Base-by-base conservation (phyloP, 2,888 invertebrate genomes). In the Drosophila siamana region DNA sequence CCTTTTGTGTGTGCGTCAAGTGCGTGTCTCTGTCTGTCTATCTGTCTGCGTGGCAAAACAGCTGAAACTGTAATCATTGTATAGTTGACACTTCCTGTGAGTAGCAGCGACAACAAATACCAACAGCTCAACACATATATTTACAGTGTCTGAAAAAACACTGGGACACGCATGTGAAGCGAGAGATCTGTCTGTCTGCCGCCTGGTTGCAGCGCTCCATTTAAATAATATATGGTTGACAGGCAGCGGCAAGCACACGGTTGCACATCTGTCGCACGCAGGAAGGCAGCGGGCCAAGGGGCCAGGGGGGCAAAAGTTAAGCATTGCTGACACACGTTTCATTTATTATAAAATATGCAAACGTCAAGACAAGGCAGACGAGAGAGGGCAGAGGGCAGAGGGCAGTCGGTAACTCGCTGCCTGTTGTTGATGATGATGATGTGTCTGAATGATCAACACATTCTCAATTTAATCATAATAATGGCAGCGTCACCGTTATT, bases 311-410 rank as follows among this genome's bases (percentile, higher is more conserved):
- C 72, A 65, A 56, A 75, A 79, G 86, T 86, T 86, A 86, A 82
- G 83, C 86, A 82, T 70, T 59, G 86, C 86, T 82, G 88, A 86
- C 82, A 82, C 80, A 74, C 86, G 87, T 80, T 88, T 86, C 86
- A 87, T 87, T 89, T 89, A 76, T 74, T 74, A 87, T 85, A 76
- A 89, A 85, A 85, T 85, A 85, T 87, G 82, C 76, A 87, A 74
- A 68, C 68, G 59, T 9, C 60, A 26, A 52, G 52, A 24, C 19
- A n/a, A n/a, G n/a, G n/a, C n/a, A n/a, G n/a, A n/a, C n/a, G n/a
- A n/a, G n/a, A n/a, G n/a, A n/a, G n/a, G 28, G 28, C 26, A 40
- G 28, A 2, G 26, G 26, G 36, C 13, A 36, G 36, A 6, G 13
- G 6, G 19, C 28, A 41, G 28, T 5, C 50, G 36, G 38, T 38